Evolutionary conservation across 2,888 invertebrate species (phyloP).

Genomic region (Eristalinus sepulchralis): DNA sequence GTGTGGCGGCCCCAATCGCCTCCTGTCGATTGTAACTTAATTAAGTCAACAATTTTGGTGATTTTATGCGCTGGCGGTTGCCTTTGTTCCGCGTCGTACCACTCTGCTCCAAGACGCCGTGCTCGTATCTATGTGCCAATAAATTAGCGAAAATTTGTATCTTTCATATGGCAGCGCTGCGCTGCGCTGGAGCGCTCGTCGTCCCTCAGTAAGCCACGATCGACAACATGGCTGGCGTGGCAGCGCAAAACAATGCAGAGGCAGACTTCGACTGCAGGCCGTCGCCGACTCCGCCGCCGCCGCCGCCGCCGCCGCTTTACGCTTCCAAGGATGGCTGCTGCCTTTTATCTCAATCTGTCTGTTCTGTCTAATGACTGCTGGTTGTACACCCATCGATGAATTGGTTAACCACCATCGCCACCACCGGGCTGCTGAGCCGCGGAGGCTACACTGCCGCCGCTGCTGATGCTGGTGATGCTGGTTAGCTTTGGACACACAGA

Average conservation of each 20-base stretch:
- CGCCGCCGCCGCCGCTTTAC: slow-evolving; percentile 11
- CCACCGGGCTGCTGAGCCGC: slow-evolving; percentile 24
- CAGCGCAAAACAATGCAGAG: slow-evolving; percentile 44
- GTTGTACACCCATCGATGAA: slow-evolving; percentile 70
- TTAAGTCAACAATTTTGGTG: slow-evolving; percentile 59
- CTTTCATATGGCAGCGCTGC: slow-evolving; percentile 29
- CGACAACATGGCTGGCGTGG: neutral
- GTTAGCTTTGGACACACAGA: slow-evolving; percentile 30
- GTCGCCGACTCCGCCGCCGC: neutral
- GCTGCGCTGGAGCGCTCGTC: neutral
- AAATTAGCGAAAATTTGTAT: slow-evolving; percentile 71
- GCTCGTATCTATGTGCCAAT: slow-evolving; percentile 63
- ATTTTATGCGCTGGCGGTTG: slow-evolving; percentile 38
- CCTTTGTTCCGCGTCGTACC: slow-evolving; percentile 55
- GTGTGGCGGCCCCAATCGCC: slow-evolving; percentile 23
- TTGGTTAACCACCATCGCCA: slow-evolving; percentile 65
- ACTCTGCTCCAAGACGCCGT: slow-evolving; percentile 30
- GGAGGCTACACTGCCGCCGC: neutral
- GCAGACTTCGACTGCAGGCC: neutral
- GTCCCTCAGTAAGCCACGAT: slow-evolving; percentile 49
- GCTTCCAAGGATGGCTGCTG: slow-evolving; percentile 64
- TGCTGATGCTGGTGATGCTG: neutral
- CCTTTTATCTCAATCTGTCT: slow-evolving; percentile 71
- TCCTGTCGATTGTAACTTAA: slow-evolving; percentile 28
- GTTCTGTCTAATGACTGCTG: slow-evolving; percentile 71